A percentile compares a stretch with the other conserved stretches of the same genome.
Conservation (phyloP, 2,113 vertebrate genomes). For the Progne subis region DNA sequence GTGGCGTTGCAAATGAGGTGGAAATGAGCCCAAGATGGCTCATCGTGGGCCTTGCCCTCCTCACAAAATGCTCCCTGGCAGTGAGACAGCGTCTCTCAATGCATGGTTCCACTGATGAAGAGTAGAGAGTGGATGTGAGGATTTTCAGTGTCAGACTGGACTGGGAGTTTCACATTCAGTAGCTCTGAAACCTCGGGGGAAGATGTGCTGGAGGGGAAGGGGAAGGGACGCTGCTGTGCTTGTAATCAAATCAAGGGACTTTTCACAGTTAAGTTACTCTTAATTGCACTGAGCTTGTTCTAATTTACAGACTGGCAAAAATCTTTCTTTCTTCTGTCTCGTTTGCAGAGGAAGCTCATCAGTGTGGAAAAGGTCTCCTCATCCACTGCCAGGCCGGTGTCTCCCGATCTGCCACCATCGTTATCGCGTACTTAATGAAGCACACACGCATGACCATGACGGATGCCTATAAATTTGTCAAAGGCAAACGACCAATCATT, state of each 20-base stretch:
- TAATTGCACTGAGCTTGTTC: not conserved
- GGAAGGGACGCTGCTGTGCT: not conserved
- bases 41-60: not conserved
- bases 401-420: constrained; percentile 96
- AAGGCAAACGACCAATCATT: constrained; percentile 96
- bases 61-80: not conserved
- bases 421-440: constrained; percentile 99
- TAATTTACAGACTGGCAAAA: not conserved
- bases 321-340: not conserved
- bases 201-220: not conserved
- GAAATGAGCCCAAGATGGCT: not conserved
- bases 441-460: constrained; percentile 99
- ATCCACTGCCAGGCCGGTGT: constrained; percentile 98
- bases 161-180: not conserved
- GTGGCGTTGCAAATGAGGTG: accelerated
- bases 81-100: not conserved
- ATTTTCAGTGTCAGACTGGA: not conserved
- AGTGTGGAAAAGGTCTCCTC: constrained; percentile 91
- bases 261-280: not conserved
- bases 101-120: not conserved
- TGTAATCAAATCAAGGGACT: not conserved
- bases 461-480: constrained; percentile 98
- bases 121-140: accelerated
- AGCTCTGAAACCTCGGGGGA: not conserved
- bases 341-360: constrained; percentile 93